These are phyloP conservation scores for Hypomecis punctinalis DNA, from an alignment of 2,888 invertebrate species.

Conservation along the genomic window DNA sequence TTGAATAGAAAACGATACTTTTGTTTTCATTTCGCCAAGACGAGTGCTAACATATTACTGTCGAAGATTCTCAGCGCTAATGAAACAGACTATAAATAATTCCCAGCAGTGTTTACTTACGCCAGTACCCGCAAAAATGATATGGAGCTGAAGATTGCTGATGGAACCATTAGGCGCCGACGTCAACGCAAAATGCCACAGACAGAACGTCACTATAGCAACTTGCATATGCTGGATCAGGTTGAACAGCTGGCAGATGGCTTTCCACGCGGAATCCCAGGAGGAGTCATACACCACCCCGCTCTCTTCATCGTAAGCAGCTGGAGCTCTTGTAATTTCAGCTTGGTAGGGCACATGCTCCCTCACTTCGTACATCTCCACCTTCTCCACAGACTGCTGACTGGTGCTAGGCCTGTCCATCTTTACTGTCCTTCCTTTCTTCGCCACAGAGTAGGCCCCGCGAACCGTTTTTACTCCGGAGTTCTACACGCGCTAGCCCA, in stretches of 20 bases:
- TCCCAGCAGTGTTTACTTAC: constrained; percentile 60
- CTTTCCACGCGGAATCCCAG: constrained; percentile 75
- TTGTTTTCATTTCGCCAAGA: too few relatives aligned
- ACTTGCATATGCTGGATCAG: constrained; percentile 78
- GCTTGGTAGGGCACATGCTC: constrained; percentile 80
- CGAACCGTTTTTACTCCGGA: constrained; percentile 54
- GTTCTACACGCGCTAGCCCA: constrained; percentile 30
- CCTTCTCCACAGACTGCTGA: constrained; percentile 71
- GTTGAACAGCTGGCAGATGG: constrained; percentile 76
- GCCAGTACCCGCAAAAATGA: constrained; percentile 79
- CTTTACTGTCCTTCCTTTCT: constrained; percentile 55
- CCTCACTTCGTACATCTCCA: constrained; percentile 78
- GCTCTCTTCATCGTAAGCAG: constrained; percentile 74
- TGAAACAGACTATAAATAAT: too few relatives aligned
- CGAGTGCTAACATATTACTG: too few relatives aligned
- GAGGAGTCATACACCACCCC: constrained; percentile 62
- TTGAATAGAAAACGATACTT: too few relatives aligned
- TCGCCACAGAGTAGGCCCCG: constrained; percentile 52
- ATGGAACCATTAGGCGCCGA: constrained; percentile 70
- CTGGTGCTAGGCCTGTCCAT: constrained; percentile 80
- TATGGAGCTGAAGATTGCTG: constrained; percentile 76
- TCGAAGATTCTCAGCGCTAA: too few relatives aligned
- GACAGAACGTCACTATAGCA: constrained; percentile 75
- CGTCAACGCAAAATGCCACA: constrained; percentile 77
- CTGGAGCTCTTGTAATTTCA: constrained; percentile 73